Evolutionary conservation across 1,140 invertebrate genomes (phyloP).

Genomic region (Prorops nasuta): DNA sequence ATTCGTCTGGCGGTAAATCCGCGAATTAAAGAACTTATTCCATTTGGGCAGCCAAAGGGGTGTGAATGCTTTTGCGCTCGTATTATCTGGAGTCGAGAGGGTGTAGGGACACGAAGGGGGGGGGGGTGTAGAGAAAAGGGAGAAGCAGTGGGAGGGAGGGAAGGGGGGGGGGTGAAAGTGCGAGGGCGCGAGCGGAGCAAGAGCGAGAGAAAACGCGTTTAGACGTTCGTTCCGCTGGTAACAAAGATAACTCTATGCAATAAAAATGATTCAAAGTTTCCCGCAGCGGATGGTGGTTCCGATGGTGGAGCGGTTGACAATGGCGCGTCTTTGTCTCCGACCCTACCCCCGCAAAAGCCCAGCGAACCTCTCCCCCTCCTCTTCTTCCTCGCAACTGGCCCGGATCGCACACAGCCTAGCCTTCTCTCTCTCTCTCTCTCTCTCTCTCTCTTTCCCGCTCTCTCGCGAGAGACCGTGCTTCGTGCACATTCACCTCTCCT

Average conservation of each 20-base stretch:
- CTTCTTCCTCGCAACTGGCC: not conserved
- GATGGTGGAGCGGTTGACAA: conserved; percentile 57
- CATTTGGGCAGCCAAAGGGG: conserved; percentile 58
- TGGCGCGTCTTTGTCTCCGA: conserved; percentile 56
- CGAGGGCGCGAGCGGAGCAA: conserved; percentile 14
- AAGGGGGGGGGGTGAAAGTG: conserved; percentile 21
- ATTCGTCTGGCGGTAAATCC: conserved; percentile 48
- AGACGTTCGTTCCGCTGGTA: conserved; percentile 56
- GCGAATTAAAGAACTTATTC: conserved; percentile 60
- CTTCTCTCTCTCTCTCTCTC: no score
- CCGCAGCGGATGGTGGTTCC: conserved; percentile 58
- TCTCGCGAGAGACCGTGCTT: no score
- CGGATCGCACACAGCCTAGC: no score
- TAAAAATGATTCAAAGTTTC: conserved; percentile 61
- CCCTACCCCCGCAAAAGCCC: conserved; percentile 17
- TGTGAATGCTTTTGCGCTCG: conserved; percentile 56
- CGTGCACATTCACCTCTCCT: no score
- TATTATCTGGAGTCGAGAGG: conserved; percentile 50
- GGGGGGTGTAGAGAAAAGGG: conserved; percentile 25
- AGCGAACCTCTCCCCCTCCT: not conserved
- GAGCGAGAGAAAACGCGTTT: conserved; percentile 40
- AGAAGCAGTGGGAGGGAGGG: conserved; percentile 13
- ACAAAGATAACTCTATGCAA: conserved; percentile 61
- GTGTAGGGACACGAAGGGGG: conserved; percentile 31
- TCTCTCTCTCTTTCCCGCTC: conserved; percentile 34